A percentile compares a stretch with the other conserved stretches of the same genome.
phyloP scores from a whole-genome alignment of 2,113 vertebrate genomes.

The Epinephelus moara region DNA sequence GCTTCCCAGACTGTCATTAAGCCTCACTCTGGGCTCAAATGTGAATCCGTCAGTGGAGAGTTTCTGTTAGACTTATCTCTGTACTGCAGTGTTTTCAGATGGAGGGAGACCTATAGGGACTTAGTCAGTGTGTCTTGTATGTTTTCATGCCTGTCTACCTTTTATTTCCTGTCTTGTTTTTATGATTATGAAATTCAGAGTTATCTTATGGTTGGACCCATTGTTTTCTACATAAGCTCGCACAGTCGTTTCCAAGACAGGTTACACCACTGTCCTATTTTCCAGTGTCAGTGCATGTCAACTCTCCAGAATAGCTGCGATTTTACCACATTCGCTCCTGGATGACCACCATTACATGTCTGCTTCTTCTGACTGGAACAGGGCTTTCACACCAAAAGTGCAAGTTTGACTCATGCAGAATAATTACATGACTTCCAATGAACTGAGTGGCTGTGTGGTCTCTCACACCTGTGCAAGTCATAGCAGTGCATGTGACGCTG shows the following conservation, averaged over 20 bases:
- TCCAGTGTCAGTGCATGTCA: background rate
- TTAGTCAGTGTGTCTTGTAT: background rate
- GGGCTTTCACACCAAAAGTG: background rate
- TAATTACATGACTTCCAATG: background rate
- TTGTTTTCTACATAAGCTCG: background rate
- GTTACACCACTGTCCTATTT: background rate
- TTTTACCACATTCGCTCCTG: background rate
- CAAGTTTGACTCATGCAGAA: slow-evolving; percentile 1
- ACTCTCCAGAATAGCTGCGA: background rate
- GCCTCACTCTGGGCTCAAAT: slow-evolving; percentile 40
- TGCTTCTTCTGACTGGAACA: background rate
- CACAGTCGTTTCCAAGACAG: background rate
- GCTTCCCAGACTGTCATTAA: slow-evolving; percentile 49
- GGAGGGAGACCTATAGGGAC: background rate
- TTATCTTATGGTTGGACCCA: too few species aligned
- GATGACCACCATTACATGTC: background rate
- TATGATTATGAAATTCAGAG: background rate
- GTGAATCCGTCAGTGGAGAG: slow-evolving; percentile 24
- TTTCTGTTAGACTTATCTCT: slow-evolving; percentile 6
- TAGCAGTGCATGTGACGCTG: background rate
- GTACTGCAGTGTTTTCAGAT: background rate
- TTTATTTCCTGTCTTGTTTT: background rate
- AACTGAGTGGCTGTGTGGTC: background rate
- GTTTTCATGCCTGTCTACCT: background rate
- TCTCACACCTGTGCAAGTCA: background rate